Evolutionary conservation across 2,113 vertebrate species (phyloP).

Genomic region (Dasyornis broadbenti): DNA sequence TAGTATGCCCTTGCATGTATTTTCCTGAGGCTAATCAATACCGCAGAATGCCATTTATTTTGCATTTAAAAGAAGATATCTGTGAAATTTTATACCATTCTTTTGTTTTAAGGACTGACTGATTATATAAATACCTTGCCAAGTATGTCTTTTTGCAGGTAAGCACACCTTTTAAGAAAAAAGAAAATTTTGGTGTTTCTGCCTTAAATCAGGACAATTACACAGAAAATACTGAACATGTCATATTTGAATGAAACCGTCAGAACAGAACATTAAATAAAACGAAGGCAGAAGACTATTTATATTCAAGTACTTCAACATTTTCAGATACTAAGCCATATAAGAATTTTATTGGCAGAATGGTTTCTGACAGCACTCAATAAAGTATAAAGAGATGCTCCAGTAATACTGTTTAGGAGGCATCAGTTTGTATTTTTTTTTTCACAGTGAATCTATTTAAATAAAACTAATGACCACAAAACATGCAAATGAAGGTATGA

Average conservation of each 20-base stretch:
- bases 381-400: neutral
- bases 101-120: neutral
- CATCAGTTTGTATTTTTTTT: fast-evolving
- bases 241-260: neutral
- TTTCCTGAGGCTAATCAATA: neutral
- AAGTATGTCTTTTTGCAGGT: neutral
- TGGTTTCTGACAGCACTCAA: neutral
- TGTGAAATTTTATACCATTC: neutral
- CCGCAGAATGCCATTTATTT: neutral
- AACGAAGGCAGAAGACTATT: neutral
- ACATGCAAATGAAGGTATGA: neutral
- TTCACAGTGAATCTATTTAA: neutral
- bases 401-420: neutral
- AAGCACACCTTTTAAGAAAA: neutral
- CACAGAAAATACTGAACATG: neutral
- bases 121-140: neutral
- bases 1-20: neutral
- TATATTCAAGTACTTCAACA: neutral
- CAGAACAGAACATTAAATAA: neutral
- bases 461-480: neutral
- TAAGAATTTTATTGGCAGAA: neutral
- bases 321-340: neutral
- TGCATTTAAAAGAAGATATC: neutral
- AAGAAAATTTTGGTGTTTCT: neutral
- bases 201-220: neutral